Base-by-base conservation (phyloP, 2,888 invertebrate genomes). In the Leptinotarsa peninsularis region DNA sequence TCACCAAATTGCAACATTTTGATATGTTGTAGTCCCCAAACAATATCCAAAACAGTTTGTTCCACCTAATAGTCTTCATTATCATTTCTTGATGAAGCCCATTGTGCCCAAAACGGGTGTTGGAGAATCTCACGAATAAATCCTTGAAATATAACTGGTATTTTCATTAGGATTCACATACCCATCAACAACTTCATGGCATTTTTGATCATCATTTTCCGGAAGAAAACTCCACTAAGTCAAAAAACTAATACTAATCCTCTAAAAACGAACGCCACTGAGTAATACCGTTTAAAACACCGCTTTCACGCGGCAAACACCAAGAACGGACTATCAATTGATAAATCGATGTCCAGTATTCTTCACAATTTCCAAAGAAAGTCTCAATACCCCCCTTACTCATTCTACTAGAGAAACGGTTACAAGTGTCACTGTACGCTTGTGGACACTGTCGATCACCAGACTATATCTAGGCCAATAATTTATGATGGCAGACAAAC, bases 401-500 rank as follows among this genome's bases (percentile, higher is more conserved):
- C 7, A 18, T 54, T 18, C 23, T 21, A 27, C 27, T 63, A 43
- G 68, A 73, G 76, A 76, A 76, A 76, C 73, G 70, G 21, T 71
- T 58, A 76, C 63, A 73, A 73, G 70, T 76, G 76, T 73, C 76
- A 70, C 70, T 7, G 69, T 18, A 69, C 69, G 63, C 27, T 63
- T 27, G 43, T 21, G 49, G 58, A 56, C n/a, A 56, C 10, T n/a
- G 15, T 43, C 10, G 50, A 50, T 58, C 54, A 27, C 33, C 33
- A 56, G 27, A 33, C 21, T 18, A 69, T 43, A 49, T 33, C 21
- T 27, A 56, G 69, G 69, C 58, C 58, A 54, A 27, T 69, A 54
- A 43, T 23, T 54, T 27, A 68, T 52, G 27, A 18, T 43, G 43
- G 43, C 43, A 10, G 43, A 43, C 10, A 43, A 43, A 43, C 43